Evolutionary conservation across 2,888 invertebrate genomes (phyloP).

Genomic region (Cheilosia impressa): DNA sequence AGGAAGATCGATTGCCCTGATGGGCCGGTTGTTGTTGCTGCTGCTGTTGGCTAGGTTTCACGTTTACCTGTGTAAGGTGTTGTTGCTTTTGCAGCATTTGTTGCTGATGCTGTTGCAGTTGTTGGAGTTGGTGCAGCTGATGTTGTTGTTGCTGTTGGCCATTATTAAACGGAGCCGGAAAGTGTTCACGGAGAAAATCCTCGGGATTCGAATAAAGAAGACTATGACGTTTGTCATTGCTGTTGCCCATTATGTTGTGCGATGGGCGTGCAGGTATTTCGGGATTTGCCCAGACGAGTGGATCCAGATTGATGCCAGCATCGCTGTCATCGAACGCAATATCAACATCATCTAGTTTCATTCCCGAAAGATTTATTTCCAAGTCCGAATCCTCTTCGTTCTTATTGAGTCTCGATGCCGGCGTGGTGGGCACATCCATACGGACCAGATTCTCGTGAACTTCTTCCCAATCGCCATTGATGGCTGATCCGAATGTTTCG

Average conservation of each 20-base stretch:
- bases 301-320: constrained; percentile 81
- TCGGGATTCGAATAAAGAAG: constrained; percentile 77
- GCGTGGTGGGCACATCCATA: constrained; percentile 77
- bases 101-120: constrained; percentile 32
- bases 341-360: constrained; percentile 83
- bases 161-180: constrained; percentile 79
- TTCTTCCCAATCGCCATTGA: constrained; percentile 90
- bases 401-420: constrained; percentile 50
- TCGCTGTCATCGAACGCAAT: constrained; percentile 80
- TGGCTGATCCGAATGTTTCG: constrained; percentile 94
- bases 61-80: constrained; percentile 45
- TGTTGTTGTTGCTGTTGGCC: constrained; percentile 67
- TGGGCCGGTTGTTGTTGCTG: constrained; percentile 36
- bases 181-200: constrained; percentile 79
- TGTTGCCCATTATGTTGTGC: constrained; percentile 56
- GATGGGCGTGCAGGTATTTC: constrained; percentile 61
- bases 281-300: constrained; percentile 85
- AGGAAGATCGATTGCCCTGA: constrained; percentile 73
- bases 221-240: constrained; percentile 48
- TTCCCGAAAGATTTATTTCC: constrained; percentile 82
- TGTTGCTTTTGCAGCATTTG: constrained; percentile 71
- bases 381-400: constrained; percentile 82
- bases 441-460: constrained; percentile 88
- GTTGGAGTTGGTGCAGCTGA: constrained; percentile 15
- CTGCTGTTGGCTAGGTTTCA: constrained; percentile 26